Percentiles rank a stretch among this genome's conserved stretches.
These are phyloP conservation scores for Penaeus indicus DNA, from an alignment of 1,140 invertebrate species.

Conservation along the genomic window DNA sequence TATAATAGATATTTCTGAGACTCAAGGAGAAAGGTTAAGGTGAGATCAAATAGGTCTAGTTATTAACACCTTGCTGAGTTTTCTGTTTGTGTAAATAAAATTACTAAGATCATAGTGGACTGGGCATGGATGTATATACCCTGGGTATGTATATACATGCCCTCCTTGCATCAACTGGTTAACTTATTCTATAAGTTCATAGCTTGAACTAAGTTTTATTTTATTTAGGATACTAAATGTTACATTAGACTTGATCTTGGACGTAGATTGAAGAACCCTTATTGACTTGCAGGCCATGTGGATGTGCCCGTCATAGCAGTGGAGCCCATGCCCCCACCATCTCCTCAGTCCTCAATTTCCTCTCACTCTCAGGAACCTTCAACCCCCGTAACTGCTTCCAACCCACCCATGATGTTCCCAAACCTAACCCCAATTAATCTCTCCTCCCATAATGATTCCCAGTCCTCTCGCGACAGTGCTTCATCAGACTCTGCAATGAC, in stretches of 20 bases:
- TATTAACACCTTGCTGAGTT: too few species aligned
- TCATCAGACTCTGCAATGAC: conserved; percentile 51
- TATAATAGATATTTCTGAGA: too few species aligned
- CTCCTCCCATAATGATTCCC: conserved; percentile 8
- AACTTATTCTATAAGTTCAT: not conserved
- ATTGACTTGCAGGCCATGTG: conserved; percentile 56
- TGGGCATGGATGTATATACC: too few species aligned
- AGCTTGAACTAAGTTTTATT: not conserved
- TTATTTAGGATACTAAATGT: too few species aligned
- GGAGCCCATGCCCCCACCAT: conserved; percentile 49
- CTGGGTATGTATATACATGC: too few species aligned
- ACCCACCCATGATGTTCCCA: conserved; percentile 39
- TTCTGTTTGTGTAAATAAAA: too few species aligned
- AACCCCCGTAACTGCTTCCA: not conserved
- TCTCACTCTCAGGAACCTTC: not conserved
- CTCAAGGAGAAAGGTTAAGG: too few species aligned
- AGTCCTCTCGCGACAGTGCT: conserved; percentile 13
- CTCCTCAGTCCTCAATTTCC: conserved; percentile 33
- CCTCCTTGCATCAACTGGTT: too few species aligned
- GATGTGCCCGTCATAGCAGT: conserved; percentile 57
- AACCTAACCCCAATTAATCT: conserved; percentile 55
- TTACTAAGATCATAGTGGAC: too few species aligned
- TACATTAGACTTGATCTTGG: not conserved
- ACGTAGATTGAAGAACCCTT: conserved; percentile 53
- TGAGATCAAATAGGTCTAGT: too few species aligned